These are phyloP conservation scores for Sula dactylatra DNA, from an alignment of 2,113 vertebrate genomes.

Conservation along the genomic window DNA sequence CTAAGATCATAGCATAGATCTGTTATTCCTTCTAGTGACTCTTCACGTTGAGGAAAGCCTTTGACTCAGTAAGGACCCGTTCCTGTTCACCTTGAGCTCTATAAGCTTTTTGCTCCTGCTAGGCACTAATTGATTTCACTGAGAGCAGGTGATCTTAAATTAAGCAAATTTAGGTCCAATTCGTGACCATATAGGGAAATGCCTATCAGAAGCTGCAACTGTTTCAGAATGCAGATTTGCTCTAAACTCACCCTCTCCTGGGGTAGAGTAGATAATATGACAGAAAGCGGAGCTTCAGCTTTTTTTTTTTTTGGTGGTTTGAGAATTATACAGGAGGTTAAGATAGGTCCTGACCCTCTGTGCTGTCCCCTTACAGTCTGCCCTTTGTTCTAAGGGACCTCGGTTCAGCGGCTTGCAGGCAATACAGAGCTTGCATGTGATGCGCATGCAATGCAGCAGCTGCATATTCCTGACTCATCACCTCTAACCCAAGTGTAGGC, in stretches of 20 bases:
- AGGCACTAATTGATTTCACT: background rate
- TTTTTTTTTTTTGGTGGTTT: background rate
- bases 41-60: background rate
- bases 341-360: background rate
- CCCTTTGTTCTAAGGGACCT: background rate
- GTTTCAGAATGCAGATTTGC: background rate
- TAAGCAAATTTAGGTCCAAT: background rate
- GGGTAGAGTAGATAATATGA: background rate
- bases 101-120: background rate
- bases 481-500: background rate
- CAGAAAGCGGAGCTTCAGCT: background rate
- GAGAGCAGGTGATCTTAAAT: background rate
- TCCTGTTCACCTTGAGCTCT: background rate
- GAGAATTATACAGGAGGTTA: background rate
- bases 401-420: background rate
- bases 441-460: background rate
- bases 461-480: background rate
- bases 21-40: background rate
- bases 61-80: rapidly evolving
- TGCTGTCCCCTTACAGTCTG: background rate
- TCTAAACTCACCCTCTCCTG: background rate
- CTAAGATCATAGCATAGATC: rapidly evolving
- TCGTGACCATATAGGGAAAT: background rate
- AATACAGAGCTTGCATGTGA: background rate
- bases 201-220: background rate